phyloP scores from a whole-genome alignment of 2,888 invertebrate genomes.

The Epistrophe grossulariae region DNA sequence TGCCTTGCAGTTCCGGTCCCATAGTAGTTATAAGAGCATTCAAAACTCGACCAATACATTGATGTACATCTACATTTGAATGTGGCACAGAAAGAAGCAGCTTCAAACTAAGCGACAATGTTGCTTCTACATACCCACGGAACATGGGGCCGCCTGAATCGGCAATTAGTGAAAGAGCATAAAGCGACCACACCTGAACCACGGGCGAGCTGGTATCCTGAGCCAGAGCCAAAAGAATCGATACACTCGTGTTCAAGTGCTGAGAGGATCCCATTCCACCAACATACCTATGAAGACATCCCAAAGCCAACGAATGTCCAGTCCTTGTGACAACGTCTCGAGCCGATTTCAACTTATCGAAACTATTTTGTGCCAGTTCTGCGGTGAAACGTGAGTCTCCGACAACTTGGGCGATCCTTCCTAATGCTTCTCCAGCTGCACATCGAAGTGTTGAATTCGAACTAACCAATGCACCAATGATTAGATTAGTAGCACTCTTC shows the following conservation, averaged over 20 bases:
- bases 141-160: constrained; percentile 99
- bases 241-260: constrained; percentile 96
- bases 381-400: constrained; percentile 94
- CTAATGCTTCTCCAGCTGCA: constrained; percentile 97
- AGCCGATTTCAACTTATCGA: constrained; percentile 93
- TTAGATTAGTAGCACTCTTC: constrained; percentile 91
- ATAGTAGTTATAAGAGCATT: constrained; percentile 98
- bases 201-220: constrained; percentile 97
- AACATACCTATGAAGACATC: constrained; percentile 97
- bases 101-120: constrained; percentile 94
- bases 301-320: constrained; percentile 95
- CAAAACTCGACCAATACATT: constrained; percentile 95
- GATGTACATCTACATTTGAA: constrained; percentile 95
- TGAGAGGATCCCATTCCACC: constrained; percentile 98
- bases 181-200: constrained; percentile 99
- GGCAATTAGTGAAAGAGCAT: constrained; percentile 96
- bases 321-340: constrained; percentile 94
- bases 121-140: constrained; percentile 97
- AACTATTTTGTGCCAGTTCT: constrained; percentile 94
- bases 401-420: constrained; percentile 95
- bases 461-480: constrained; percentile 91
- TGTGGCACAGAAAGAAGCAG: constrained; percentile 95
- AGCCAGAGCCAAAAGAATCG: constrained; percentile 95
- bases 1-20: constrained; percentile 97
- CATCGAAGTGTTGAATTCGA: constrained; percentile 93